Conservation (phyloP, 64 coral and sea anemone species). For the Actinia tenebrosa region DNA sequence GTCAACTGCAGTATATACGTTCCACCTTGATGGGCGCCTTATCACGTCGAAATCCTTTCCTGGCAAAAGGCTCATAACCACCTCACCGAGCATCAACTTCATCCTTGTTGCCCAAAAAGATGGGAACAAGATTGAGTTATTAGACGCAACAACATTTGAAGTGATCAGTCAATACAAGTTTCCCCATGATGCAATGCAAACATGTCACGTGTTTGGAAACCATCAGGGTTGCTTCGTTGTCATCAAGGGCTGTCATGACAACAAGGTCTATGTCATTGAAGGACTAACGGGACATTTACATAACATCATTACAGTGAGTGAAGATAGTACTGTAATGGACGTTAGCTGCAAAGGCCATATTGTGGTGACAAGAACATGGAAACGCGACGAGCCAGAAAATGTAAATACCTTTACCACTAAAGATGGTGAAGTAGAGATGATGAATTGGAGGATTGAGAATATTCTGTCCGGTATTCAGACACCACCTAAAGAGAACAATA, state of each 20-base stretch:
- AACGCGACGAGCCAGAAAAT: background rate
- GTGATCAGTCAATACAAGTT: background rate
- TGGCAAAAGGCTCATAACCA: background rate
- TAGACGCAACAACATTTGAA: constrained; percentile 3
- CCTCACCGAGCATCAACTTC: background rate
- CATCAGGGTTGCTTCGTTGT: background rate
- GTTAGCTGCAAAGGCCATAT: background rate
- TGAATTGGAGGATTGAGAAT: no score
- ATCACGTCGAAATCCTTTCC: background rate
- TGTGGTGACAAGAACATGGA: background rate
- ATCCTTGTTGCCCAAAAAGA: background rate
- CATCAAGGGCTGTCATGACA: background rate
- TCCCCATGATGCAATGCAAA: background rate
- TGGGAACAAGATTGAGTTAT: background rate
- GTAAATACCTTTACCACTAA: no score
- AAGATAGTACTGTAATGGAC: background rate
- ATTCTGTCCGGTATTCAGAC: no score
- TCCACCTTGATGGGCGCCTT: background rate
- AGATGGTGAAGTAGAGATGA: no score
- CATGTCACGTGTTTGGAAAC: constrained; percentile 5
- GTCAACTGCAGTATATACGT: background rate
- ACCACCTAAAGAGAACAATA: no score
- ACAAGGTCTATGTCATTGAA: background rate
- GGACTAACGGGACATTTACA: background rate
- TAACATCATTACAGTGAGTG: background rate